Evolutionary conservation across 2,797 vertebrate genomes (phyloP), one percentile per base, ranked within the genome.

Genomic region (Amniataba percoides): DNA sequence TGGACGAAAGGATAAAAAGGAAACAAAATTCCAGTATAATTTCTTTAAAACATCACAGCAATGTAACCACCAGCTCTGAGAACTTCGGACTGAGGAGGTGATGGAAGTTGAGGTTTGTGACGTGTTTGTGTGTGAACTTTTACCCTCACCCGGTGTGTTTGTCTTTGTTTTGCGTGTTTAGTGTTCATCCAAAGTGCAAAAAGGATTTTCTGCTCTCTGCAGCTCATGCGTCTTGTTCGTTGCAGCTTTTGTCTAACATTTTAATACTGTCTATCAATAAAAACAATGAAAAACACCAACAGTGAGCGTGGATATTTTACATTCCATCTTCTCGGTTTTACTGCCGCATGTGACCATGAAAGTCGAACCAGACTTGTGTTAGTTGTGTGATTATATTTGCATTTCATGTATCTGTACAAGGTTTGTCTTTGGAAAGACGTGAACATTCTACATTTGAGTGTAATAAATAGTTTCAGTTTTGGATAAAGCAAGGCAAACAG

Each of bases 141-240:
- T 55, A 53, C 23, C 25, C 45, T 14, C 31, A 31, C 25, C 71
- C 45, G 16, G 45, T 82, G 74, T 60, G 40, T 43, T 59, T 31
- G 12, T 78, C 16, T 74, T 72, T 52, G 39, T 83, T 77, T 65
- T 69, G 56, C 8, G 15, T 64, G 40, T 64, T 52, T 57, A 74
- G 39, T 52, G 61, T 84, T 49, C 74, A 70, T 85, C 61, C 69
- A 87, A 88, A 90, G 90, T 93, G 92, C 88, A 87, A 87, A 91
- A 74, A 39, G 48, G 43, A 5, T 77, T 74, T 83, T 75, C 57
- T 78, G 74, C 79, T 80, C 58, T 77, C 66, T 82, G 87, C 64
- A 79, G 79, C 75, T 81, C 83, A 83, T 87, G 86, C 74, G 52
- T 78, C 52, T 82, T 84, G 68, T 85, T 74, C 51, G 7, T 68